phyloP scores from a whole-genome alignment of 2,113 vertebrate species.

The Columba janthina region DNA sequence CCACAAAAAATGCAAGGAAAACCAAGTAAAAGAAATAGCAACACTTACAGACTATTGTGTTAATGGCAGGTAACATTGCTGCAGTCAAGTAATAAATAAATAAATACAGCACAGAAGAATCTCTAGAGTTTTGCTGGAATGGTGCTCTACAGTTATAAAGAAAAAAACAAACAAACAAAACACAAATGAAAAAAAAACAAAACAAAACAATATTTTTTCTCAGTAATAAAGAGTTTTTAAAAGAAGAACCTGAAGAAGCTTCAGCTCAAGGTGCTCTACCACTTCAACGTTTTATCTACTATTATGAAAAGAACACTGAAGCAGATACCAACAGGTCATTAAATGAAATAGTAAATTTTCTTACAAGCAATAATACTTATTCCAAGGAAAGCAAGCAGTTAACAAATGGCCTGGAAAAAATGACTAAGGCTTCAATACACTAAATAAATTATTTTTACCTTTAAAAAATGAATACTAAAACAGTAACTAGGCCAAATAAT shows the following conservation, averaged over 20 bases:
- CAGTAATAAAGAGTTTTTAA: conserved; percentile 37
- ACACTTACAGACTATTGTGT: conserved; percentile 38
- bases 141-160: conserved; percentile 5
- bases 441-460: conserved; percentile 61
- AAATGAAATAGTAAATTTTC: conserved; percentile 55
- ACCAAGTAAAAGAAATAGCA: conserved; percentile 42
- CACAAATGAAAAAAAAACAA: background rate
- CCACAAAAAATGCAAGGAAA: conserved; percentile 39
- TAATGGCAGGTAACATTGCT: conserved; percentile 56
- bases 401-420: conserved; percentile 25
- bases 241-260: conserved; percentile 31
- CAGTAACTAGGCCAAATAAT: conserved; percentile 1
- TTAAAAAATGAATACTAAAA: conserved; percentile 14
- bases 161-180: background rate
- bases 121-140: conserved; percentile 28
- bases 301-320: conserved; percentile 53
- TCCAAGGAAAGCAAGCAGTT: conserved; percentile 48
- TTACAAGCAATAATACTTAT: conserved; percentile 40
- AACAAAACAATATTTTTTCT: background rate
- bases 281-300: conserved; percentile 20
- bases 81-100: conserved; percentile 77
- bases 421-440: conserved; percentile 24
- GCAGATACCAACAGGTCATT: conserved; percentile 39
- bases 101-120: conserved; percentile 65
- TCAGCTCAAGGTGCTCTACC: conserved; percentile 56